These are phyloP conservation scores for Vanacampus margaritifer DNA, from an alignment of 2,113 vertebrate genomes.

Conservation along the genomic window DNA sequence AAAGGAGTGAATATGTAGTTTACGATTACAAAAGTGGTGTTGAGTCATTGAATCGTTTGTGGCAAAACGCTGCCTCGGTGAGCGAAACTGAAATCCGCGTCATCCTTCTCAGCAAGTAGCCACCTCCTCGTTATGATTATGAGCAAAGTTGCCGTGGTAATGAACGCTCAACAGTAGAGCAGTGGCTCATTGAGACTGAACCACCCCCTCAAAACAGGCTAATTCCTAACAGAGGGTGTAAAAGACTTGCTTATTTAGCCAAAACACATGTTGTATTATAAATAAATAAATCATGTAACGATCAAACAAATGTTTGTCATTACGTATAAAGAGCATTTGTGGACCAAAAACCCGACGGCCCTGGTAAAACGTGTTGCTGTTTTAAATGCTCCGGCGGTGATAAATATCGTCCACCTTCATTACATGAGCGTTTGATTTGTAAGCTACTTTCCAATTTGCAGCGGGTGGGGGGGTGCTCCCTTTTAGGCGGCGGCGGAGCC, in stretches of 20 bases:
- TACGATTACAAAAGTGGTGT: too few species aligned
- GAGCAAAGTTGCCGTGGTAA: too few species aligned
- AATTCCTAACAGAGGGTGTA: too few species aligned
- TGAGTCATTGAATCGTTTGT: neutral
- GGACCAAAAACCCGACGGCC: neutral
- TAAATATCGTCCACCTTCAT: slow-evolving; percentile 14
- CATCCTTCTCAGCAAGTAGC: too few species aligned
- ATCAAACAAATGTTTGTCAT: neutral
- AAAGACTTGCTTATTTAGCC: too few species aligned
- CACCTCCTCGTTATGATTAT: too few species aligned
- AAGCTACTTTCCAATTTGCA: slow-evolving; percentile 24
- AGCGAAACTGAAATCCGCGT: neutral
- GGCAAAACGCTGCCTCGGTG: neutral
- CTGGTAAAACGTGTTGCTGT: slow-evolving; percentile 9
- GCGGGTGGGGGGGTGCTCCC: neutral
- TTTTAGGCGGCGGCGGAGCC: slow-evolving; percentile 1
- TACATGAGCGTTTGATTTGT: slow-evolving; percentile 22
- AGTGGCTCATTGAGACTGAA: too few species aligned
- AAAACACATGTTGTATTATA: too few species aligned
- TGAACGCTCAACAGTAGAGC: too few species aligned
- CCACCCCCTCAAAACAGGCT: too few species aligned
- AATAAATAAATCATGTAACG: neutral
- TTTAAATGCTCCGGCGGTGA: neutral
- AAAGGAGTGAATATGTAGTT: too few species aligned
- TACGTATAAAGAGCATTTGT: neutral